phyloP scores from a whole-genome alignment of 2,113 vertebrate species.

The Anarrhichthys ocellatus region DNA sequence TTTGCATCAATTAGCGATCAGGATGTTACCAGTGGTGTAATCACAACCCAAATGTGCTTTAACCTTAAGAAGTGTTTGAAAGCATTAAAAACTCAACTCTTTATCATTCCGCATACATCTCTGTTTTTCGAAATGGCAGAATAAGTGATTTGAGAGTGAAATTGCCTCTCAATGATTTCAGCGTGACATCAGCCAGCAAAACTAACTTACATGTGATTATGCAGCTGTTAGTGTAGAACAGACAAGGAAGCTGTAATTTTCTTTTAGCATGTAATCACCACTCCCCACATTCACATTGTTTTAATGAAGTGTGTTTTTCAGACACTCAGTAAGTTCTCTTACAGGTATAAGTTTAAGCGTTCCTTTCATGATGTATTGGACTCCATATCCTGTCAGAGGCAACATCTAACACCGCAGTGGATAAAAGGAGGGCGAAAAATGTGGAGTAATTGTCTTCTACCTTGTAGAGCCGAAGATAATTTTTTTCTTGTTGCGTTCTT shows the following conservation, averaged over 20 bases:
- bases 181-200: slow-evolving; percentile 67
- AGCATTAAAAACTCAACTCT: slow-evolving; percentile 50
- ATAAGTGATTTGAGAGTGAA: slow-evolving; percentile 71
- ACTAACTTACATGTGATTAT: slow-evolving; percentile 83
- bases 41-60: slow-evolving; percentile 44
- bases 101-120: slow-evolving; percentile 51
- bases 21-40: slow-evolving; percentile 12
- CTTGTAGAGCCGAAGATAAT: slow-evolving; percentile 34
- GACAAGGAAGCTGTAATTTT: slow-evolving; percentile 74
- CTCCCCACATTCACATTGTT: slow-evolving; percentile 20
- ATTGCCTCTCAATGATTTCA: slow-evolving; percentile 70
- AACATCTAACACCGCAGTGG: slow-evolving; percentile 36
- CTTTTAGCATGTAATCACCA: slow-evolving; percentile 75
- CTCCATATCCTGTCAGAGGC: slow-evolving; percentile 31
- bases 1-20: slow-evolving; percentile 43
- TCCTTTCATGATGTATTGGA: slow-evolving; percentile 41
- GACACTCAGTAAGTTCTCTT: slow-evolving; percentile 9
- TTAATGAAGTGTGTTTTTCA: slow-evolving; percentile 44
- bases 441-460: slow-evolving; percentile 67
- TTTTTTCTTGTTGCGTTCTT: slow-evolving; percentile 29
- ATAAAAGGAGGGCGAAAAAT: slow-evolving; percentile 31
- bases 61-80: slow-evolving; percentile 49
- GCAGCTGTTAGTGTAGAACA: slow-evolving; percentile 75
- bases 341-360: slow-evolving; percentile 12
- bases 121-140: slow-evolving; percentile 67